Conservation (phyloP, 2,113 vertebrate species). For the Etheostoma spectabile region DNA sequence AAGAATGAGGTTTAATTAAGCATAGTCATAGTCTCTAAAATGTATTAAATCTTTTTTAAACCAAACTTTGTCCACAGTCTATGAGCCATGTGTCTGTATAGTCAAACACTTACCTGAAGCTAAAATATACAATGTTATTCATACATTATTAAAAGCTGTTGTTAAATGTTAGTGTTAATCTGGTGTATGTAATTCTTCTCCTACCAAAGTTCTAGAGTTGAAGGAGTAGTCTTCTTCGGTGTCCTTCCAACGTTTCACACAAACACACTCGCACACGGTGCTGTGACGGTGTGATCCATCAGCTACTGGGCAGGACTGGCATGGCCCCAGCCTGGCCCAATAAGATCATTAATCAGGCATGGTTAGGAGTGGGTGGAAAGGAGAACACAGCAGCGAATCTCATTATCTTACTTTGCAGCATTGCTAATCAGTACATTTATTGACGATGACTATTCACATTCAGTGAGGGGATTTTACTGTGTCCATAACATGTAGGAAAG, state of each 20-base stretch:
- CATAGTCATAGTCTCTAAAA: not conserved
- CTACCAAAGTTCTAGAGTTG: slow-evolving; percentile 1
- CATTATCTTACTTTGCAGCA: slow-evolving; percentile 69
- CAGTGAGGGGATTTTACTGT: slow-evolving; percentile 50
- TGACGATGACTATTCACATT: slow-evolving; percentile 57
- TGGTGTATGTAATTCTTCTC: slow-evolving; percentile 1
- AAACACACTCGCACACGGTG: slow-evolving; percentile 31
- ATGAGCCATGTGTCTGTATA: not conserved
- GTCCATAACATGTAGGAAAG: slow-evolving; percentile 45
- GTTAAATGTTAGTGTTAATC: not conserved
- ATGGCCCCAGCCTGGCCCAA: slow-evolving; percentile 52
- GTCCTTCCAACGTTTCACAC: slow-evolving; percentile 32
- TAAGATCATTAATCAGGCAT: slow-evolving; percentile 74
- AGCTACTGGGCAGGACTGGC: slow-evolving; percentile 57
- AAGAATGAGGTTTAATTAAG: not conserved
- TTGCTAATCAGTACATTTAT: slow-evolving; percentile 66
- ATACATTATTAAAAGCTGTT: not conserved
- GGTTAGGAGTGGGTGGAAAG: slow-evolving; percentile 65
- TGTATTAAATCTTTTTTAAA: too few species aligned
- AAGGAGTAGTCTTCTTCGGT: slow-evolving; percentile 6
- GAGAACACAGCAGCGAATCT: slow-evolving; percentile 60
- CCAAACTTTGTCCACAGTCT: not conserved
- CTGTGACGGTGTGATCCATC: slow-evolving; percentile 62
- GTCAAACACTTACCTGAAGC: not conserved
- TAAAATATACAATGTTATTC: not conserved